Evolutionary conservation across 2,888 invertebrate genomes (phyloP), one percentile per base, ranked within the genome.

Genomic region (Tetragnatha montana): DNA sequence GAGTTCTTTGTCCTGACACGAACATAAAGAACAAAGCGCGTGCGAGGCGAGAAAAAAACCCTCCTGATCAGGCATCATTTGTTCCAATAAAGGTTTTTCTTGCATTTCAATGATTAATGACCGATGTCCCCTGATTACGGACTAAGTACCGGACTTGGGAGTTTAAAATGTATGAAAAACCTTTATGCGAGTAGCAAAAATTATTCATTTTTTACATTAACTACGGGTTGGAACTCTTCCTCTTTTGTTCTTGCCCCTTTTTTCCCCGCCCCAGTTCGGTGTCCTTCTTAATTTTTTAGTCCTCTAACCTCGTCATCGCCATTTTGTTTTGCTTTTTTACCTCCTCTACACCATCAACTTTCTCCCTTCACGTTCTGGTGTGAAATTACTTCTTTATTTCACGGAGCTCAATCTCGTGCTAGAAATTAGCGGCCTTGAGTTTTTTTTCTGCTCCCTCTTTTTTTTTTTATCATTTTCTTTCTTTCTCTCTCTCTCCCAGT

Each of bases 91-190:
- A 90, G 90, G 86, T 87, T 90, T 86, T 83, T 88, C 69, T 83
- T 86, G 47, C 82, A 68, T 49, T 80, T 19, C 35, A 74, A 87
- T 87, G 90, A 87, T 90, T 90, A 87, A 90, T 90, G 90, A 90
- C 87, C 8, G 71, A 79, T 73, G 76, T 75, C 74, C 86, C 60
- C 19, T 89, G 85, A 89, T 89, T 89, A 82, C 89, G 81, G 60
- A 81, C 89, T 82, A 86, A 84, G 82, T 86, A 76, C 90, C 75
- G 87, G 86, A 90, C 87, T 87, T 79, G 90, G 74, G 80, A 90
- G 87, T 90, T 90, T 90, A 90, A 90, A 89, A 89, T 89, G 86
- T 89, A 89, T 89, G 89, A 89, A 90, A 90, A 90, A 90, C 87
- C 90, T 90, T 83, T 86, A 86, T 81, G 81, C 51, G 89, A 81